Evolutionary conservation across 37 sponge, comb jelly and placozoan genomes (phyloP).

Genomic region (Oscarella lobularis): DNA sequence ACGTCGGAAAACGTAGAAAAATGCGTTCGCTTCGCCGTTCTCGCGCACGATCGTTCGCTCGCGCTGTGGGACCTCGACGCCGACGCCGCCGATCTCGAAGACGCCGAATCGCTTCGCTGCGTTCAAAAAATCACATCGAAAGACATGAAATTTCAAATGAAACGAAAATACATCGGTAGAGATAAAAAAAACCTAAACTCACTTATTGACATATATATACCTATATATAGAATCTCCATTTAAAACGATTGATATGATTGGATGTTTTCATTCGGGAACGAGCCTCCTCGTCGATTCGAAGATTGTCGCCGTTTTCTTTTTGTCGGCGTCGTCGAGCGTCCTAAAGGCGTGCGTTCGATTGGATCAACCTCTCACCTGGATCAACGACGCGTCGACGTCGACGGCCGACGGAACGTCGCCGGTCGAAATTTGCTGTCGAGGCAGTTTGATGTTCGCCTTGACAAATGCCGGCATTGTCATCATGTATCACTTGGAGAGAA

Average conservation of each 20-base stretch:
- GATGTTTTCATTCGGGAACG: not conserved
- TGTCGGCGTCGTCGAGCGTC: not conserved
- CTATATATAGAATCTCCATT: not conserved
- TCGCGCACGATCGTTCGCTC: not conserved
- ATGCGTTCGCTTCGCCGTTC: not conserved
- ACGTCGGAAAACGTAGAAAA: too few species aligned
- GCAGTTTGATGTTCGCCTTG: slow-evolving; percentile 2
- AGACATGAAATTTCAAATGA: not conserved
- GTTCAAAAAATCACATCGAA: not conserved
- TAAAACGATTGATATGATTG: not conserved
- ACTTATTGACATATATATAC: too few species aligned
- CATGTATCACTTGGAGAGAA: not conserved
- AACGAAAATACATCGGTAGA: not conserved
- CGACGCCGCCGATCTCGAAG: not conserved
- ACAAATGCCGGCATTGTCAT: too few species aligned
- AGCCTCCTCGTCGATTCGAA: not conserved
- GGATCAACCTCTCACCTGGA: not conserved
- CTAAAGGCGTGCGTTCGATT: not conserved
- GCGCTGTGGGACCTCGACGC: not conserved
- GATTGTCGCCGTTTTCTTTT: not conserved
- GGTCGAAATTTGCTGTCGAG: not conserved
- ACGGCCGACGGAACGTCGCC: not conserved
- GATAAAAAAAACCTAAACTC: too few species aligned
- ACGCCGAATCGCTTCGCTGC: not conserved
- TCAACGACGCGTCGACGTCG: not conserved